Evolutionary conservation across 1,140 invertebrate genomes (phyloP), one percentile per base, ranked within the genome.

Genomic region (Drosophila virilis): DNA sequence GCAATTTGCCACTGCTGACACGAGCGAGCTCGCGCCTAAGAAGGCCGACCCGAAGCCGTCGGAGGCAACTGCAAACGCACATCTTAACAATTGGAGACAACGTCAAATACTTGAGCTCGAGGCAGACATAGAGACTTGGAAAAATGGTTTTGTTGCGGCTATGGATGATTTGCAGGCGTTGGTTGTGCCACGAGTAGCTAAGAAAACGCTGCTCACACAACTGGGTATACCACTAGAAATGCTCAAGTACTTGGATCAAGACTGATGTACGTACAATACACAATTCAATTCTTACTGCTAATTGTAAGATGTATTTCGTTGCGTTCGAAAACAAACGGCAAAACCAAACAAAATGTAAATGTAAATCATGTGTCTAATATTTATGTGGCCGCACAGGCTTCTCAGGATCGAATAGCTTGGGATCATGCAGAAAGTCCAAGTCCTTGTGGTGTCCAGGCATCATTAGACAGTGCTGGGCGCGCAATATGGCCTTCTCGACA

Each of bases 381-480:
- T 94, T 94, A 92, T 98, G 97, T 4, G 96, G 95, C 82, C 96
- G 94, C 13, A 97, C 92, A 6, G 97, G 97, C 67, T 94, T 94
- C 79, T 97, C 96, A 1, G 96, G 96, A 93, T 98, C 95, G 93
- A 97, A 98, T 10, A 98, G 92, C 91, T 96, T 95, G 33, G 97
- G 97, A 93, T 98, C 97, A 68, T 96, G 94, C 1, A 96, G 81
- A 91, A 96, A 98, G 50, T 94, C 93, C 35, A 95, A 93, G 67
- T 96, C 95, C 92, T 98, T 98, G 48, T 95, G 93, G 88, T 96
- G 95, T 51, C 93, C 93, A 0, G 96, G 94, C 96, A 98, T 97
- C 28, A 96, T 94, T 90, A 96, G 96, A 83, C 95, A 94, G 82
- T 92, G 93, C 88, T 95, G 95, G 12, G 97, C 95, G 85, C 96